Evolutionary conservation across 2,888 invertebrate species (phyloP).

Genomic region (Spodoptera picta): DNA sequence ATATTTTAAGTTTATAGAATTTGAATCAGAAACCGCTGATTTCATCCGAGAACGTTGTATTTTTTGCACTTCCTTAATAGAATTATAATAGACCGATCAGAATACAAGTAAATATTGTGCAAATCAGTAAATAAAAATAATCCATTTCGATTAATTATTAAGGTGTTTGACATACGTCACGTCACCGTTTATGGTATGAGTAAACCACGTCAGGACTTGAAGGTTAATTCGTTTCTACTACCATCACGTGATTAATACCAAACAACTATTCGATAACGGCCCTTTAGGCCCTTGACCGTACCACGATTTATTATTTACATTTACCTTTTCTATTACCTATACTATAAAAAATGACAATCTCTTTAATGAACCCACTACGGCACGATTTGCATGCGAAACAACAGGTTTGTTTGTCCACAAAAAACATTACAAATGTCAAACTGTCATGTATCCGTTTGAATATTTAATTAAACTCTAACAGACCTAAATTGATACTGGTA

Average conservation of each 20-base stretch:
- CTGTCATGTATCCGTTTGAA: slow-evolving; percentile 29
- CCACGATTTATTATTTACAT: slow-evolving; percentile 35
- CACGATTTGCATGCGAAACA: slow-evolving; percentile 43
- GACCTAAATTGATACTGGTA: slow-evolving; percentile 13
- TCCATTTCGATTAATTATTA: too few species aligned
- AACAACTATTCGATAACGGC: slow-evolving; percentile 36
- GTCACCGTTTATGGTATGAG: too few species aligned
- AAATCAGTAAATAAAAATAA: too few species aligned
- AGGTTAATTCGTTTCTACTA: slow-evolving; percentile 39
- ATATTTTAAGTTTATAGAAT: too few species aligned
- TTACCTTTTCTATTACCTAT: slow-evolving; percentile 38
- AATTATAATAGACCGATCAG: too few species aligned
- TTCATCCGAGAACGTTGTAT: too few species aligned
- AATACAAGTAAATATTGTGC: too few species aligned
- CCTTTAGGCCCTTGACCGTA: slow-evolving; percentile 32
- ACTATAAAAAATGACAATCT: slow-evolving; percentile 18
- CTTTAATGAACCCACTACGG: slow-evolving; percentile 16
- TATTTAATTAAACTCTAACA: slow-evolving; percentile 30
- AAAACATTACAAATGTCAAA: slow-evolving; percentile 37
- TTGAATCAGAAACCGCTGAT: too few species aligned
- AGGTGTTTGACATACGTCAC: too few species aligned
- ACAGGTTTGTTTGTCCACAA: slow-evolving; percentile 40
- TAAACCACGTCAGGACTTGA: too few species aligned
- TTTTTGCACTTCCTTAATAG: too few species aligned
- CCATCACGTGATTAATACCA: slow-evolving; percentile 43